Percentiles rank a stretch among this genome's conserved stretches.
Evolutionary conservation across 2,113 vertebrate genomes (phyloP).

Genomic region (Leucoraja erinaceus): DNA sequence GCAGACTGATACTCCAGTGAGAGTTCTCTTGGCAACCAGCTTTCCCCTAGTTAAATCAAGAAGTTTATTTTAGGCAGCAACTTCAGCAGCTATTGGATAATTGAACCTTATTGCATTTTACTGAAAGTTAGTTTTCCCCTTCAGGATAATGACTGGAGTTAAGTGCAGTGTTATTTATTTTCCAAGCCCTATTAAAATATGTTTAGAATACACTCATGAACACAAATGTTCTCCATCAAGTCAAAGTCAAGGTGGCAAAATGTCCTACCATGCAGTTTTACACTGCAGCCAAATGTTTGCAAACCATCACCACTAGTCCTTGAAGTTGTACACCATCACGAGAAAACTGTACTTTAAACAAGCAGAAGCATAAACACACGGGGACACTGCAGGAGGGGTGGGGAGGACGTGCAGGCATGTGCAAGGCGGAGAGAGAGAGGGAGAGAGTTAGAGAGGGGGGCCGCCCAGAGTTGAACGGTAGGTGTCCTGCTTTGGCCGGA

Average conservation of each 20-base stretch:
- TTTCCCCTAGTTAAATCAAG: neutral
- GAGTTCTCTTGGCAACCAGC: neutral
- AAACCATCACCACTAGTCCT: neutral
- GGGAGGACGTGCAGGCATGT: no score
- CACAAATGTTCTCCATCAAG: neutral
- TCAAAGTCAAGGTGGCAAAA: neutral
- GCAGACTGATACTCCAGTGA: no score
- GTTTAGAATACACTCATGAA: conserved; percentile 14
- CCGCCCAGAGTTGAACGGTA: no score
- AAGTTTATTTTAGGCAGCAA: neutral
- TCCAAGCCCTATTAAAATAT: no score
- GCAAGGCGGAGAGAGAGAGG: no score
- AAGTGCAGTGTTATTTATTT: neutral
- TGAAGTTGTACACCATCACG: neutral
- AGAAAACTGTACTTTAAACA: neutral
- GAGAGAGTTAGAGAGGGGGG: no score
- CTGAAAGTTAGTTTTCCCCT: neutral
- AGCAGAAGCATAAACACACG: neutral
- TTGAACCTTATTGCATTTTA: neutral
- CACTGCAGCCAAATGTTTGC: neutral
- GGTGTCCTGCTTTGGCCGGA: no score
- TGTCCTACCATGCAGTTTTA: neutral
- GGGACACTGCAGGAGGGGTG: neutral
- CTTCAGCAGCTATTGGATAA: neutral
- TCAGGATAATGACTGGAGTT: neutral